Evolutionary conservation across 2,797 vertebrate genomes (phyloP).

Genomic region (Paedocypris micromegethes): DNA sequence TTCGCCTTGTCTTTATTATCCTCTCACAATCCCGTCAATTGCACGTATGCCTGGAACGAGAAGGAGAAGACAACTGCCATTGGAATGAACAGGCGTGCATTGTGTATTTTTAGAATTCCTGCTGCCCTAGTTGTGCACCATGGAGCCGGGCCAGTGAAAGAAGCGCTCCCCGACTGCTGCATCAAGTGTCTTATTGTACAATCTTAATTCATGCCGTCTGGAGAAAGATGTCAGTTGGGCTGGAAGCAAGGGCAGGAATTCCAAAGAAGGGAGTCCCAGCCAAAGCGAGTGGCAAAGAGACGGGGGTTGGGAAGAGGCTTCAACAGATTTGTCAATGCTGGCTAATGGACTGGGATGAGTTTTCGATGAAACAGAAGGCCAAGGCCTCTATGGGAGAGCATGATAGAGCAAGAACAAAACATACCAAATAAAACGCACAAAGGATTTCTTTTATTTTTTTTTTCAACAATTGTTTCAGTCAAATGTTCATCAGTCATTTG

Average conservation of each 20-base stretch:
- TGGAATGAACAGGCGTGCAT: conserved; percentile 80
- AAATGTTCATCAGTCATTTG: no score
- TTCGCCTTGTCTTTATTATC: conserved; percentile 35
- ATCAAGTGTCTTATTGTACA: conserved; percentile 98
- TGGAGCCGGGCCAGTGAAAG: conserved; percentile 77
- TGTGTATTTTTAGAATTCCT: conserved; percentile 85
- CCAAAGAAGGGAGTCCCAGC: conserved; percentile 72
- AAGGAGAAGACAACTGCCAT: conserved; percentile 63
- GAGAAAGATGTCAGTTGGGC: conserved; percentile 98
- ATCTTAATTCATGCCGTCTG: conserved; percentile 98
- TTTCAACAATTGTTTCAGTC: no score
- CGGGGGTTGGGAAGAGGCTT: conserved; percentile 78
- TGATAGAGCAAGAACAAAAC: conserved; percentile 46
- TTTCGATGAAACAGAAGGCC: conserved; percentile 34
- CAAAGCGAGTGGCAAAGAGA: conserved; percentile 64
- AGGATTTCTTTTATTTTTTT: not conserved
- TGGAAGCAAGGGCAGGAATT: conserved; percentile 83
- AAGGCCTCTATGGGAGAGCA: conserved; percentile 39
- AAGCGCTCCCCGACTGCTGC: conserved; percentile 93
- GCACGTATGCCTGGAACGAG: conserved; percentile 50
- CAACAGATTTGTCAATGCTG: conserved; percentile 99
- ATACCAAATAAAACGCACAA: conserved; percentile 58
- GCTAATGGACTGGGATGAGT: conserved; percentile 75
- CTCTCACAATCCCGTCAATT: conserved; percentile 65
- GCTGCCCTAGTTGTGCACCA: conserved; percentile 81